Conservation (phyloP, 2,888 invertebrate species). For the Orchestes rusci region DNA sequence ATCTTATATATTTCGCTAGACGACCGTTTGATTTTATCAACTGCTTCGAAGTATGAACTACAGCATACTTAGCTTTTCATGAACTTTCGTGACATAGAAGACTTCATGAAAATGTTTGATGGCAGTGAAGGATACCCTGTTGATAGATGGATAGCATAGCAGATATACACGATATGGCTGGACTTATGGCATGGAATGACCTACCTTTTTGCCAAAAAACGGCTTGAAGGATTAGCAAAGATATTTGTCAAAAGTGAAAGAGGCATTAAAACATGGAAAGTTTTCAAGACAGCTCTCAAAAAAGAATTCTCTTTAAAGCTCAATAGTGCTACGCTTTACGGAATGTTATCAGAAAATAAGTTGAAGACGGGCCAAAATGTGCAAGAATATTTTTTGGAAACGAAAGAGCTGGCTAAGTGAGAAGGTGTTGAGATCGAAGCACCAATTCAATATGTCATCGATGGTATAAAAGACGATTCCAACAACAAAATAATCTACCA, state of each 20-base stretch:
- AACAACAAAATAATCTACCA: slow-evolving; percentile 25
- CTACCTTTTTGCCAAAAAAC: slow-evolving; percentile 29
- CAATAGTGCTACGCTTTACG: slow-evolving; percentile 24
- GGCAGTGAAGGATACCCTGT: slow-evolving; percentile 28
- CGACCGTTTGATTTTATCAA: background rate
- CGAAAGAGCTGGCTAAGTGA: no score
- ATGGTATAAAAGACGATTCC: slow-evolving; percentile 31
- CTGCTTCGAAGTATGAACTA: no score
- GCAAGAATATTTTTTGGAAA: no score
- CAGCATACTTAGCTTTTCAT: slow-evolving; percentile 6
- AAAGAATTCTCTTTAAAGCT: slow-evolving; percentile 27
- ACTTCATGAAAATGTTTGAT: slow-evolving; percentile 27
- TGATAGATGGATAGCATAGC: slow-evolving; percentile 27
- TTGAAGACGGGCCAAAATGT: no score
- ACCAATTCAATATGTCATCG: no score
- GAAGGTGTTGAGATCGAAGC: no score
- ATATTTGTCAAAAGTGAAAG: slow-evolving; percentile 29
- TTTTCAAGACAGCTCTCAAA: slow-evolving; percentile 24
- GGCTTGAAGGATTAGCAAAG: no score
- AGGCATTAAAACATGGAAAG: slow-evolving; percentile 27
- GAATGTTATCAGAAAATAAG: slow-evolving; percentile 27
- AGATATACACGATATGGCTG: slow-evolving; percentile 31
- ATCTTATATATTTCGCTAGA: background rate
- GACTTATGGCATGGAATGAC: slow-evolving; percentile 11
- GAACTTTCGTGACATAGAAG: slow-evolving; percentile 31